These are phyloP conservation scores for Guaruba guarouba DNA, from an alignment of 2,113 vertebrate species.

Conservation along the genomic window DNA sequence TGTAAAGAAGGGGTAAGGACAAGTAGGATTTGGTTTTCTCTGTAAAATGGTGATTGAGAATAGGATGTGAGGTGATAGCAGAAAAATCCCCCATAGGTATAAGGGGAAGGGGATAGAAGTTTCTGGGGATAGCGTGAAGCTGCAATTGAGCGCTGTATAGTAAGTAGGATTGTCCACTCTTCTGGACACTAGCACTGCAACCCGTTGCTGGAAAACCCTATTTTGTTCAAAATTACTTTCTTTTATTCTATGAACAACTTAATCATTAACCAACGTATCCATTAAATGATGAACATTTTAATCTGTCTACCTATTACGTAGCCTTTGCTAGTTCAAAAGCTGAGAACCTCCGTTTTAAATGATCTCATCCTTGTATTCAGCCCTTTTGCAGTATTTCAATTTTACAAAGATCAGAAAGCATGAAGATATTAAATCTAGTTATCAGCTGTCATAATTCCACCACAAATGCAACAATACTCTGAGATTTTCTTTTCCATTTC, in stretches of 20 bases:
- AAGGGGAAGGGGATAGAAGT: neutral
- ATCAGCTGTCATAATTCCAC: neutral
- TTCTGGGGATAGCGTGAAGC: neutral
- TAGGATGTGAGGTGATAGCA: neutral
- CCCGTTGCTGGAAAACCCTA: neutral
- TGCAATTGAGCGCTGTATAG: neutral
- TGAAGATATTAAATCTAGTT: neutral
- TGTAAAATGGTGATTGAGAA: neutral
- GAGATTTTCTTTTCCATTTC: neutral
- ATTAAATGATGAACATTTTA: neutral
- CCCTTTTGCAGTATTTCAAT: neutral
- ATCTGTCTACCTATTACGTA: neutral
- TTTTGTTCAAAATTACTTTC: neutral
- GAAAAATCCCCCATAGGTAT: neutral
- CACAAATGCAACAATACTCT: neutral
- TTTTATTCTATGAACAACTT: neutral
- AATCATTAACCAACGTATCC: neutral
- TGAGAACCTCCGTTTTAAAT: neutral
- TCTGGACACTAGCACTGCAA: neutral
- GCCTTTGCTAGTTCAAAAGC: neutral
- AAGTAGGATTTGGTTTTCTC: neutral
- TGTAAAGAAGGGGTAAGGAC: neutral
- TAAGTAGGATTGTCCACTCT: neutral
- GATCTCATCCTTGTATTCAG: neutral
- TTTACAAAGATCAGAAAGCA: neutral